phyloP scores from a whole-genome alignment of 1,140 invertebrate species.

The Sitobion miscanthi region DNA sequence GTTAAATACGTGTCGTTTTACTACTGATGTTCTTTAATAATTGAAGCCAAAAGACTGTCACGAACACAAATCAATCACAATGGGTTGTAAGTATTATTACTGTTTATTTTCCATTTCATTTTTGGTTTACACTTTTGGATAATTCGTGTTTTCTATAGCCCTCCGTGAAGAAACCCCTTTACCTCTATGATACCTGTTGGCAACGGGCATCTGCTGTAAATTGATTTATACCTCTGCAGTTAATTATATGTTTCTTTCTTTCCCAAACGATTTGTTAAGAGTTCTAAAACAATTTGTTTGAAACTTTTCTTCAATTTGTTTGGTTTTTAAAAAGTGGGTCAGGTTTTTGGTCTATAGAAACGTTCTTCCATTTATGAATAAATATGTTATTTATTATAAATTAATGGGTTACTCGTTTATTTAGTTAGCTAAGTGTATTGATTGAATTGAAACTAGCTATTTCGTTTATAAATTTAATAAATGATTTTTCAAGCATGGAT shows the following conservation, averaged over 20 bases:
- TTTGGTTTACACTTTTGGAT: background rate
- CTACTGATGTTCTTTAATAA: slow-evolving; percentile 23
- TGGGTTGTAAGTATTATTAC: slow-evolving; percentile 48
- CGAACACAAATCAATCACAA: background rate
- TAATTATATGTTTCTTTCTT: background rate
- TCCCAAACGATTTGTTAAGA: background rate
- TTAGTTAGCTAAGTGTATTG: background rate
- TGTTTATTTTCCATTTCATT: background rate
- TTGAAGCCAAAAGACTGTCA: slow-evolving; percentile 23
- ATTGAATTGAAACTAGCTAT: background rate
- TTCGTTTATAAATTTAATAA: background rate
- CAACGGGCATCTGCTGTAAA: background rate
- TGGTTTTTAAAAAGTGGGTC: slow-evolving; percentile 31
- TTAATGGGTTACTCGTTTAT: background rate
- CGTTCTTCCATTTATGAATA: background rate
- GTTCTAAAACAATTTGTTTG: background rate
- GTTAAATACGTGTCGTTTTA: slow-evolving; percentile 37
- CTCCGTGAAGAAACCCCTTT: background rate
- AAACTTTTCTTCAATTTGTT: background rate
- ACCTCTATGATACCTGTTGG: background rate
- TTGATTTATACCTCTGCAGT: background rate
- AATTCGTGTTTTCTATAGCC: background rate
- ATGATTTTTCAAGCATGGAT: background rate
- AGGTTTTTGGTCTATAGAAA: background rate
- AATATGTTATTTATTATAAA: background rate